Conservation (phyloP, 1,140 invertebrate genomes). For the Mizuhopecten yessoensis region DNA sequence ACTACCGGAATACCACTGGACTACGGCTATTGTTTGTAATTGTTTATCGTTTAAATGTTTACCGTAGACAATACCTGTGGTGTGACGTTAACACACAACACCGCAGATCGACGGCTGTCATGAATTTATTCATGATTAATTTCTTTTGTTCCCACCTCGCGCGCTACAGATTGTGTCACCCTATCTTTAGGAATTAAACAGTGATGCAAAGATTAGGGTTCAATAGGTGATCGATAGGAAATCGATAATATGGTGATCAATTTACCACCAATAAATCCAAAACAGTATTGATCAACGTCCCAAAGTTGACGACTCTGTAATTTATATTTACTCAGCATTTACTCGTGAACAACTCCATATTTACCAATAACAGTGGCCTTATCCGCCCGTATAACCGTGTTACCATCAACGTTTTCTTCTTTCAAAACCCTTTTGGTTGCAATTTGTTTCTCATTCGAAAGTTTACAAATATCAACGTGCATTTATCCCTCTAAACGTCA, state of each 20-base stretch:
- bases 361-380: no score
- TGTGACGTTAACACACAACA: neutral
- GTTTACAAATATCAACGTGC: no score
- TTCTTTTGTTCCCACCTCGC: neutral
- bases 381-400: no score
- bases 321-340: no score
- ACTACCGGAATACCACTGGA: neutral
- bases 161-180: neutral
- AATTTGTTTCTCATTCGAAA: no score
- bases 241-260: neutral
- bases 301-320: neutral
- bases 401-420: no score
- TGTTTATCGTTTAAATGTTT: slow-evolving; percentile 29
- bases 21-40: neutral
- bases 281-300: neutral
- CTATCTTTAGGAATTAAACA: neutral
- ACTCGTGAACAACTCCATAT: no score
- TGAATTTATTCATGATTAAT: slow-evolving; percentile 23
- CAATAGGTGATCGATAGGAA: slow-evolving; percentile 2
- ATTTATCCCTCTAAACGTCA: no score
- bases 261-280: neutral
- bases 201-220: neutral
- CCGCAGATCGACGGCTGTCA: neutral
- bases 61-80: neutral
- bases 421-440: no score